phyloP scores from a whole-genome alignment of 2,888 invertebrate species.

The Drosophila meridiana region DNA sequence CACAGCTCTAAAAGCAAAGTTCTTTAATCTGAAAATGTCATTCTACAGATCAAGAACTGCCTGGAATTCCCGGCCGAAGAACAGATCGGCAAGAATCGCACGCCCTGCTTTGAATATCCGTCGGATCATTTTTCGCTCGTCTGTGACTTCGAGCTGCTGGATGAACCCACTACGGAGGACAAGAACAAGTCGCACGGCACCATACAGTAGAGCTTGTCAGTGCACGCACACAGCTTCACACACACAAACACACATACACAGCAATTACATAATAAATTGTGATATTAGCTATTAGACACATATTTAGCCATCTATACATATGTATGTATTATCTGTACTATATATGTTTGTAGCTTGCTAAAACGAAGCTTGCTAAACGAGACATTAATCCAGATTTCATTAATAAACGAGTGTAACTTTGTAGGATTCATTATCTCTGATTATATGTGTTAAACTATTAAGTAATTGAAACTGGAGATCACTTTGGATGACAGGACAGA shows the following conservation, averaged over 20 bases:
- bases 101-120: constrained; percentile 89
- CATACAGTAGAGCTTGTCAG: constrained; percentile 48
- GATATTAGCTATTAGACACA: constrained; percentile 84
- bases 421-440: constrained; percentile 1
- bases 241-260: constrained; percentile 53
- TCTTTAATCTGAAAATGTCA: background rate
- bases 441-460: background rate
- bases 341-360: constrained; percentile 40
- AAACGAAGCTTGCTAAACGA: constrained; percentile 48
- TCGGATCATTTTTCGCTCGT: constrained; percentile 92
- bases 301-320: constrained; percentile 68
- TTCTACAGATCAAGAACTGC: constrained; percentile 83
- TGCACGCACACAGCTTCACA: background rate
- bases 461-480: background rate
- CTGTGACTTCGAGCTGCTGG: constrained; percentile 87
- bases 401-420: constrained; percentile 59
- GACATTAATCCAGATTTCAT: constrained; percentile 47
- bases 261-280: constrained; percentile 81
- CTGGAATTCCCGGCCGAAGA: constrained; percentile 87
- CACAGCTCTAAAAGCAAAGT: no score
- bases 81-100: constrained; percentile 88
- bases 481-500: background rate
- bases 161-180: constrained; percentile 23
- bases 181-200: constrained; percentile 40
- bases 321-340: background rate